Base-by-base conservation (phyloP, 2,888 invertebrate genomes). In the Eristalis pertinax region DNA sequence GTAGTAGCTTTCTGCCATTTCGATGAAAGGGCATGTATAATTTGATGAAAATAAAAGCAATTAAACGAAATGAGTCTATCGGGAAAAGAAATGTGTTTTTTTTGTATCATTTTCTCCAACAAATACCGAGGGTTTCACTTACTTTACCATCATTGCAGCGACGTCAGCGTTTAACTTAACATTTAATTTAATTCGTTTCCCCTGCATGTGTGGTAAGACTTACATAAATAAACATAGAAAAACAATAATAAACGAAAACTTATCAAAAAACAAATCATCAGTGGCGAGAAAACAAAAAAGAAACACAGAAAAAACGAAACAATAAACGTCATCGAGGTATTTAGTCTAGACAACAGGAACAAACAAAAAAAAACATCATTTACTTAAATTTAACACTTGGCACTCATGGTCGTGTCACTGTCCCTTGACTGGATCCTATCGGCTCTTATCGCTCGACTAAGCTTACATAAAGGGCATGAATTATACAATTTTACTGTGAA, bases 121-220 rank as follows among this genome's bases (percentile, higher is more conserved):
- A 58, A 69, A 56, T 56, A 68, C n/a, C 26, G 26, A 60, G 1
- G 41, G 24, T 41, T 60, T 43, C 64, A 75, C 74, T 75, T 75
- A 75, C 74, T 56, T 63, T 65, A 75, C 32, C 43, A 32, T 75
- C 56, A 35, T 74, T 38, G 73, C 62, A 80, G 67, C 72, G 73
- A 35, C 73, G 60, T 62, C 65, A 80, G 80, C 80, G 68, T 43
- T 19, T 32, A 29, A 29, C 19, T 26, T 26, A 58, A 38, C 7
- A 32, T 5, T 50, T 22, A 43, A 64, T 67, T 75, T 29, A 58
- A 43, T 69, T 63, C 22, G 0, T 32, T 26, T 69, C 62, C 29
- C 41, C 24, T 64, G 60, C 50, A 43, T 43, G 63, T 63, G 63
- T 70, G 11, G 60, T 26, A 24, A 50, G 19, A 19, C 19, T 50